phyloP scores from a whole-genome alignment of 2,113 vertebrate genomes.

The Trogon melanurus region DNA sequence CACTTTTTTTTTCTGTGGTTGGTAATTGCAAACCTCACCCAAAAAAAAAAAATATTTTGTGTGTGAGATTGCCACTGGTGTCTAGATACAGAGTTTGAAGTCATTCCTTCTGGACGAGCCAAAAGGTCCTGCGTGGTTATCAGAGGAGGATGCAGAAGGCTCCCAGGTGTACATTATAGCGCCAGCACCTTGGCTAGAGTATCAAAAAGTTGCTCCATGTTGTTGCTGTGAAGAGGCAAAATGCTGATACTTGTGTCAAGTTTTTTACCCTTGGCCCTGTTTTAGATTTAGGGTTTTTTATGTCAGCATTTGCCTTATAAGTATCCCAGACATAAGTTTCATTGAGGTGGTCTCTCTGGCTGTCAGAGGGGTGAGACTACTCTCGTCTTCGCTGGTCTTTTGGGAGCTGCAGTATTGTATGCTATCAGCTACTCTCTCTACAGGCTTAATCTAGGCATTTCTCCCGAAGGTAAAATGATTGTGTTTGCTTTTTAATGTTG shows the following conservation, averaged over 20 bases:
- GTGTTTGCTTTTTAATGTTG: constrained; percentile 31
- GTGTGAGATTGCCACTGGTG: not conserved
- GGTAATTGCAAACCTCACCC: not conserved
- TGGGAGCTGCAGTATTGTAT: not conserved
- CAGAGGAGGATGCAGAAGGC: not conserved
- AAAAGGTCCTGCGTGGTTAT: not conserved
- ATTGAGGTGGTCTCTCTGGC: not conserved
- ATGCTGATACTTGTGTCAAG: not conserved
- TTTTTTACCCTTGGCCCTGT: not conserved
- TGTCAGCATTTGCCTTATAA: not conserved
- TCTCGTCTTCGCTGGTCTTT: not conserved
- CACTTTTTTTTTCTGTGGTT: not conserved
- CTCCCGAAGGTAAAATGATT: not conserved
- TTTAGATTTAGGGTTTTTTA: not conserved
- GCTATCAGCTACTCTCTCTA: not conserved
- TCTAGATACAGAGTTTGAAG: not conserved
- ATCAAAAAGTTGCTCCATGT: not conserved
- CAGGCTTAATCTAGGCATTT: constrained; percentile 32
- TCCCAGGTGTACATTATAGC: not conserved
- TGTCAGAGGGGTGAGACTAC: not conserved
- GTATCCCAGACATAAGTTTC: not conserved
- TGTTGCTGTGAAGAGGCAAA: not conserved
- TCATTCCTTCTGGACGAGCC: not conserved
- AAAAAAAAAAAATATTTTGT: not conserved
- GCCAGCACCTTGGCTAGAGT: not conserved